These are phyloP conservation scores for Criorhina ranunculi DNA, from an alignment of 2,888 invertebrate species.

Conservation along the genomic window DNA sequence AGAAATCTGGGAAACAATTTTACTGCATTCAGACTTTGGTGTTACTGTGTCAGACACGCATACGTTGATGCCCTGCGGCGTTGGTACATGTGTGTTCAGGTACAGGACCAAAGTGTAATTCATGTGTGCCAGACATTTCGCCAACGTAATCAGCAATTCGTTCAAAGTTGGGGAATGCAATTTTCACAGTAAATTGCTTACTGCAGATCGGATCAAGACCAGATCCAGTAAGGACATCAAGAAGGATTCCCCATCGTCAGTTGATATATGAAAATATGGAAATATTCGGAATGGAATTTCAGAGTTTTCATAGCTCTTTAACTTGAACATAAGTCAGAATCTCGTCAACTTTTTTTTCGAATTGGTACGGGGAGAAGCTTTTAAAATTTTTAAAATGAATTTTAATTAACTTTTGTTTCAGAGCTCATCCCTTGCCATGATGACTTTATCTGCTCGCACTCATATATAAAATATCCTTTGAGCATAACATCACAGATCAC, in stretches of 20 bases:
- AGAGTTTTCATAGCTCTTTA: neutral
- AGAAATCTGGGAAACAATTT: slow-evolving; percentile 6
- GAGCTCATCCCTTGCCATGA: no score
- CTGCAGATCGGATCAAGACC: neutral
- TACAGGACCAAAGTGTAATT: slow-evolving; percentile 18
- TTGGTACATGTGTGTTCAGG: slow-evolving; percentile 2
- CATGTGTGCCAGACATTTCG: slow-evolving; percentile 44
- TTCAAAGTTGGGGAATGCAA: slow-evolving; percentile 41
- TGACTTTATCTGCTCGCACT: slow-evolving; percentile 11
- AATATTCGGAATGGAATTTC: slow-evolving; percentile 19
- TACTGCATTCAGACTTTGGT: neutral
- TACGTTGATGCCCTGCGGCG: neutral
- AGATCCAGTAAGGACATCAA: neutral
- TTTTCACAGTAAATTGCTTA: slow-evolving; percentile 50
- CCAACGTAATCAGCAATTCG: slow-evolving; percentile 44
- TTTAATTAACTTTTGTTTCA: slow-evolving; percentile 45
- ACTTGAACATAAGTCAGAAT: neutral
- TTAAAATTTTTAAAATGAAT: slow-evolving; percentile 27
- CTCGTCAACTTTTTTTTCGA: neutral
- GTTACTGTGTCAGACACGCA: slow-evolving; percentile 18
- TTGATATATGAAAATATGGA: slow-evolving; percentile 1
- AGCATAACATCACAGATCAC: slow-evolving; percentile 21
- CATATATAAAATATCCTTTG: slow-evolving; percentile 21
- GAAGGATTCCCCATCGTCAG: neutral
- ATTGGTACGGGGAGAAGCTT: neutral